Evolutionary conservation across 2,888 invertebrate species (phyloP).

Genomic region (Eupithecia exiguata): DNA sequence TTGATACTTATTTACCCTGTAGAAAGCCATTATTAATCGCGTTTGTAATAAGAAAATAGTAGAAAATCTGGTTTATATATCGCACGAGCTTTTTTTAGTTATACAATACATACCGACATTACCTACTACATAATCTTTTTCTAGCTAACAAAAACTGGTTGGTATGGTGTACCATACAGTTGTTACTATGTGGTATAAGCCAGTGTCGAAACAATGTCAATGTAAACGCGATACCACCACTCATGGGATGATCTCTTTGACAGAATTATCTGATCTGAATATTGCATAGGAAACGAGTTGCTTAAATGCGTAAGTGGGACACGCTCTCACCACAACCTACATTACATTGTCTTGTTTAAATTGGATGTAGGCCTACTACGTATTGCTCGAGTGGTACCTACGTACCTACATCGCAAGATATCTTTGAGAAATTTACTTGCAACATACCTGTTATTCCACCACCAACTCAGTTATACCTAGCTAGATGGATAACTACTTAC

Average conservation of each 20-base stretch:
- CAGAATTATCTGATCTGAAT: constrained; percentile 12
- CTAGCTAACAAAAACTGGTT: too few relatives aligned
- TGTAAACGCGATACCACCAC: constrained; percentile 1
- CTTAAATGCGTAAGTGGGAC: not conserved
- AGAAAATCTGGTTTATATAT: too few relatives aligned
- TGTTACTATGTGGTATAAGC: not conserved
- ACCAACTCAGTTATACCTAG: too few relatives aligned
- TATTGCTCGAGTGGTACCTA: not conserved
- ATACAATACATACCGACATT: not conserved
- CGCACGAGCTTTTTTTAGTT: too few relatives aligned
- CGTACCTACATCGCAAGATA: not conserved
- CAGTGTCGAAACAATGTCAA: constrained; percentile 9
- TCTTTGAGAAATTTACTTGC: not conserved
- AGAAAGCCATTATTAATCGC: too few relatives aligned
- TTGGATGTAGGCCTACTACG: not conserved
- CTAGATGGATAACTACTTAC: too few relatives aligned
- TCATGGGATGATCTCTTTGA: constrained; percentile 13
- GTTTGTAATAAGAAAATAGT: too few relatives aligned
- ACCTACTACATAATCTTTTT: too few relatives aligned
- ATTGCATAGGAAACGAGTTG: constrained; percentile 10
- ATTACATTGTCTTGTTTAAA: not conserved
- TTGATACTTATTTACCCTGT: too few relatives aligned
- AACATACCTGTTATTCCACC: not conserved
- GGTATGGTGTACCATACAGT: not conserved
- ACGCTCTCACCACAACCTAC: not conserved